A percentile compares a stretch with the other conserved stretches of the same genome.
Evolutionary conservation across 2,113 vertebrate genomes (phyloP).

Genomic region (Entelurus aequoreus): DNA sequence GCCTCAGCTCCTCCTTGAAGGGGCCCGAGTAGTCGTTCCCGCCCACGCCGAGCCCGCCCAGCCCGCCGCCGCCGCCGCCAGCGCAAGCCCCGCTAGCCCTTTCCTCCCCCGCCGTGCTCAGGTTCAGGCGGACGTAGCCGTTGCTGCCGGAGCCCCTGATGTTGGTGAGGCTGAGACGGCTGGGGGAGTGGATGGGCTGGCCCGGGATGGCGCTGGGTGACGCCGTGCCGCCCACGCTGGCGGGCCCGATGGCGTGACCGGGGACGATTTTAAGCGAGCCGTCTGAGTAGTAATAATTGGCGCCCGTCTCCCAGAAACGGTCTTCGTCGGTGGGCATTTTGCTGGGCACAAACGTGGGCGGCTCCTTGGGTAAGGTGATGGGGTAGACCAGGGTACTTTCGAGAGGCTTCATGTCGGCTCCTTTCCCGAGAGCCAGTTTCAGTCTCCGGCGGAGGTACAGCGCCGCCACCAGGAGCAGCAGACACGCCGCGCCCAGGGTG

Average conservation of each 20-base stretch:
- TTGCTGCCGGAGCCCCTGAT: conserved; percentile 87
- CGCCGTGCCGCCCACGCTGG: conserved; percentile 70
- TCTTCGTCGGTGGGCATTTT: conserved; percentile 80
- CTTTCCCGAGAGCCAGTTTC: conserved; percentile 83
- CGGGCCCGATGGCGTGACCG: conserved; percentile 83
- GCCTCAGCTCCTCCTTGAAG: conserved; percentile 77
- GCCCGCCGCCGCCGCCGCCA: conserved; percentile 73
- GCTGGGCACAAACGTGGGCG: conserved; percentile 83
- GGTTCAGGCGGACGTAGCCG: conserved; percentile 91
- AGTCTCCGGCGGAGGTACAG: conserved; percentile 84
- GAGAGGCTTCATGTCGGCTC: conserved; percentile 78
- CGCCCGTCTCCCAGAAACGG: conserved; percentile 89
- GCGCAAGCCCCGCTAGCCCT: conserved; percentile 76
- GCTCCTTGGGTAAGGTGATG: conserved; percentile 88
- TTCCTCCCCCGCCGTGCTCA: conserved; percentile 81
- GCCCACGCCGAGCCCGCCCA: conserved; percentile 51
- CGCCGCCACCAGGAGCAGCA: conserved; percentile 79
- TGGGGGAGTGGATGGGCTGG: conserved; percentile 89
- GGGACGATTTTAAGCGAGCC: conserved; percentile 96
- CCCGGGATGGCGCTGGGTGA: conserved; percentile 83
- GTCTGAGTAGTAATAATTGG: conserved; percentile 91
- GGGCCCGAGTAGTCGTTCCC: conserved; percentile 75
- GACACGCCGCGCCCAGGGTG: conserved; percentile 80
- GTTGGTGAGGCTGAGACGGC: conserved; percentile 86
- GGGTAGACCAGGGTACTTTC: conserved; percentile 93